phyloP scores from a whole-genome alignment of 2,888 invertebrate species.

The Hirtodrosophila confusa region DNA sequence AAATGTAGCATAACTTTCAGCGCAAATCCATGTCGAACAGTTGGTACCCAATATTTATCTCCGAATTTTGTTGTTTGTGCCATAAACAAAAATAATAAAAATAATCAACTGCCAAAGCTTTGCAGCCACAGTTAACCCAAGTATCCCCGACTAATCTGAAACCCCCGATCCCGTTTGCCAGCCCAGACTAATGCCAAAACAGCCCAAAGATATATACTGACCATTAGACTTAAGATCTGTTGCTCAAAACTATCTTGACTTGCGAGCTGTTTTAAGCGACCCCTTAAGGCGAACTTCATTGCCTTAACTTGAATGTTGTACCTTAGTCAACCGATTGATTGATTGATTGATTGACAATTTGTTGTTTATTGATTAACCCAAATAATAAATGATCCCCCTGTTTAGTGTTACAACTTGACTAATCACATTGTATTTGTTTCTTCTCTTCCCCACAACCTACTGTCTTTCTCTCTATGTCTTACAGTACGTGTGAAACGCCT shows the following conservation, averaged over 20 bases:
- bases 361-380: conserved; percentile 53
- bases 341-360: conserved; percentile 46
- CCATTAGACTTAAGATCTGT: conserved; percentile 27
- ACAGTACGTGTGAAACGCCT: conserved; percentile 96
- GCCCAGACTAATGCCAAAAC: conserved; percentile 33
- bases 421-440: conserved; percentile 67
- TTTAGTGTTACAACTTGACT: conserved; percentile 54
- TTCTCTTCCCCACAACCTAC: conserved; percentile 50
- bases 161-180: conserved; percentile 8
- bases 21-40: conserved; percentile 55
- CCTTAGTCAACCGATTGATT: conserved; percentile 37
- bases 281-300: conserved; percentile 12
- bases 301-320: conserved; percentile 63
- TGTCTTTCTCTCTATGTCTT: conserved; percentile 83
- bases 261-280: conserved; percentile 33
- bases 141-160: conserved; percentile 26
- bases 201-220: conserved; percentile 18
- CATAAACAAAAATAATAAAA: conserved; percentile 9
- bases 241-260: conserved; percentile 38
- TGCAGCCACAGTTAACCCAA: conserved; percentile 12
- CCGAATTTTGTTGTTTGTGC: conserved; percentile 59
- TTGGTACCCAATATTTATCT: conserved; percentile 59
- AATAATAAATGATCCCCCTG: conserved; percentile 24
- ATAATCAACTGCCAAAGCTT: conserved; percentile 11
- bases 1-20: conserved; percentile 55